phyloP scores from a whole-genome alignment of 2,888 invertebrate species.

The Ormia ochracea region DNA sequence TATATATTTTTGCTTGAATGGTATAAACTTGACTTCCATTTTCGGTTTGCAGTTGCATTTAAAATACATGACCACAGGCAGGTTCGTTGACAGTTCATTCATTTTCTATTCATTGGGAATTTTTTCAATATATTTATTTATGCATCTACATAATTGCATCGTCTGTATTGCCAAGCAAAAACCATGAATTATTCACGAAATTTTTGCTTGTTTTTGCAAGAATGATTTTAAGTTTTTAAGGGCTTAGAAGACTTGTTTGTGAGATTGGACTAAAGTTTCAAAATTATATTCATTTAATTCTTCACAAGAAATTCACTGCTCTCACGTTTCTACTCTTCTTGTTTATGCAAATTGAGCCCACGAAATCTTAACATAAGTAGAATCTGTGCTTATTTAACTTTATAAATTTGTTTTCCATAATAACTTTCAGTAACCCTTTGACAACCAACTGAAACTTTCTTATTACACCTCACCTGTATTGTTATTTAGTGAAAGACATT shows the following conservation, averaged over 20 bases:
- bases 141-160: neutral
- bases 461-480: too few relatives aligned
- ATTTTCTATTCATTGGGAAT: neutral
- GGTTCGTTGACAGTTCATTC: neutral
- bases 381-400: too few relatives aligned
- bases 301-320: too few relatives aligned
- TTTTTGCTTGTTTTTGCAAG: neutral
- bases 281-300: neutral
- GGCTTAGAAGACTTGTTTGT: neutral
- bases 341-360: too few relatives aligned
- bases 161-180: neutral
- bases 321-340: too few relatives aligned
- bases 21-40: too few relatives aligned
- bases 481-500: too few relatives aligned
- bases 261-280: neutral
- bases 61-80: neutral
- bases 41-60: neutral
- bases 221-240: neutral
- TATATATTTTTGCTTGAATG: neutral
- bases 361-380: too few relatives aligned
- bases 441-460: neutral
- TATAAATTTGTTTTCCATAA: too few relatives aligned
- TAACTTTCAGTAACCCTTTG: neutral
- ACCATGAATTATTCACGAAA: slow-evolving; percentile 26
- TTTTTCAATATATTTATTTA: neutral